Evolutionary conservation across 2,113 vertebrate species (phyloP).

Genomic region (Hemiprocne comata): DNA sequence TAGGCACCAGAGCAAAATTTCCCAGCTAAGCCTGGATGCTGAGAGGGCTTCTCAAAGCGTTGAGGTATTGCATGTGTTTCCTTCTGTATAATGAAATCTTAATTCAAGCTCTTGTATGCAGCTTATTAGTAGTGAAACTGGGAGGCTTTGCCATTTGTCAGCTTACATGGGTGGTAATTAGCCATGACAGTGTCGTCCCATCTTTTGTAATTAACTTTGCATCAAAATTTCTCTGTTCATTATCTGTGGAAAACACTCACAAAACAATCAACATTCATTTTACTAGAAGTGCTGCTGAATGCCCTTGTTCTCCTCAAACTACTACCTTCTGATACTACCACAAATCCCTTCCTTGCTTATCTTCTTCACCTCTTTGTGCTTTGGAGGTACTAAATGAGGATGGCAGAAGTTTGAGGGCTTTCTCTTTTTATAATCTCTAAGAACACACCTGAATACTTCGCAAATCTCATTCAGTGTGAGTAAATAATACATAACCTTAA

Average conservation of each 20-base stretch:
- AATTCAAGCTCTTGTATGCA: neutral
- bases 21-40: neutral
- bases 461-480: neutral
- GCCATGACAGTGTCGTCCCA: neutral
- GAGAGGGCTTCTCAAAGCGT: neutral
- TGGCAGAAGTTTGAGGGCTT: neutral
- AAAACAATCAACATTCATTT: constrained; percentile 17
- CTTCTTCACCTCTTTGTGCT: neutral
- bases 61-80: neutral
- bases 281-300: neutral
- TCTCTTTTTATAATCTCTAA: neutral
- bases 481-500: neutral
- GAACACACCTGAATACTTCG: neutral
- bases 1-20: neutral
- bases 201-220: constrained; percentile 62
- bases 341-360: neutral
- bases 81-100: neutral
- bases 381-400: neutral
- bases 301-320: neutral
- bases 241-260: constrained; percentile 43
- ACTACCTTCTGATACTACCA: neutral
- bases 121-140: constrained; percentile 40
- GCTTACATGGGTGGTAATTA: constrained; percentile 35
- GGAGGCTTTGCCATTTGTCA: constrained; percentile 40
- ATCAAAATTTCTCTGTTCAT: constrained; percentile 45